Evolutionary conservation across 2,113 vertebrate genomes (phyloP).

Genomic region (Zeus faber): DNA sequence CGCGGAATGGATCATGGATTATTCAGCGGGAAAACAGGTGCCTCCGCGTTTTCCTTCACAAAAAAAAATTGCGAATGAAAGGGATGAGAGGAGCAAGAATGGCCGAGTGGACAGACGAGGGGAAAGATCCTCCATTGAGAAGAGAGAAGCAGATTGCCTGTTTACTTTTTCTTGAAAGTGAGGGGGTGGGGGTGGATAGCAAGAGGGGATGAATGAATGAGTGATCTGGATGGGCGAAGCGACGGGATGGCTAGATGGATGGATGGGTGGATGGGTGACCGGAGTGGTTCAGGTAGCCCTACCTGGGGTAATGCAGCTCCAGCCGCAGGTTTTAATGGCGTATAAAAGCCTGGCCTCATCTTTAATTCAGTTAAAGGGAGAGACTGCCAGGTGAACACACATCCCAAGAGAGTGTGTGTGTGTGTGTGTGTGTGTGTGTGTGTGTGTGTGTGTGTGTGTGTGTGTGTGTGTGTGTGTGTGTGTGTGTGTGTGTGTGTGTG

Average conservation of each 20-base stretch:
- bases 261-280: constrained; percentile 36
- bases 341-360: constrained; percentile 74
- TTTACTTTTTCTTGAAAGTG: constrained; percentile 63
- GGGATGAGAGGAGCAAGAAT: constrained; percentile 58
- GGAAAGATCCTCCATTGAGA: constrained; percentile 72
- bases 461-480: too few species aligned
- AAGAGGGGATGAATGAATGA: constrained; percentile 62
- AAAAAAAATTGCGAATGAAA: constrained; percentile 58
- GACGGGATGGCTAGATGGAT: too few species aligned
- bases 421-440: not conserved
- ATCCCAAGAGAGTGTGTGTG: constrained; percentile 47
- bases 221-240: constrained; percentile 51
- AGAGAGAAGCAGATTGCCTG: constrained; percentile 53
- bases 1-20: constrained; percentile 73
- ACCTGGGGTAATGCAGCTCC: constrained; percentile 68
- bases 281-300: constrained; percentile 61
- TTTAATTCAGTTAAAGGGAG: constrained; percentile 70
- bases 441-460: too few species aligned
- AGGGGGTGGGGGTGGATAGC: constrained; percentile 36
- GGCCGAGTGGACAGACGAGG: constrained; percentile 27
- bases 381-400: constrained; percentile 66
- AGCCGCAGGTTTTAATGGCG: constrained; percentile 67
- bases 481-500: not conserved
- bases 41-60: constrained; percentile 66
- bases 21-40: constrained; percentile 70